Evolutionary conservation across 2,888 invertebrate genomes (phyloP).

Genomic region (Machimus atricapillus): DNA sequence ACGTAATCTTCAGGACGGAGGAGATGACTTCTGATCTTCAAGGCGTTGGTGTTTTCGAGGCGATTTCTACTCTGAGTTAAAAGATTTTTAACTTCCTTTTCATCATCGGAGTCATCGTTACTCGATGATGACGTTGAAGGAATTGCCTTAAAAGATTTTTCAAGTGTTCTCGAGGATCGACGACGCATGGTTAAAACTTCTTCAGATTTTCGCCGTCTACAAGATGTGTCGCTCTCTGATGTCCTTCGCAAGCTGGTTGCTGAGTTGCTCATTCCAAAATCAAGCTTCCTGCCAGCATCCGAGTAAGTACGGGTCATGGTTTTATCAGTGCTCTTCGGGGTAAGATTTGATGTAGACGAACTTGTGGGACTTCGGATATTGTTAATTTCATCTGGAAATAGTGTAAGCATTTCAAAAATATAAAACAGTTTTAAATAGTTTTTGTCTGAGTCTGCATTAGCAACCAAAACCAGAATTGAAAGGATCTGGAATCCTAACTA

Average conservation of each 20-base stretch:
- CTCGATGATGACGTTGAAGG: conserved; percentile 61
- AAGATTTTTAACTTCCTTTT: conserved; percentile 60
- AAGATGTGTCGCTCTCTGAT: conserved; percentile 61
- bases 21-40: conserved; percentile 61
- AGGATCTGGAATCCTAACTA: neutral
- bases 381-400: conserved; percentile 49
- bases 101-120: conserved; percentile 59
- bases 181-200: conserved; percentile 47
- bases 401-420: neutral
- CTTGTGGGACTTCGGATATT: conserved; percentile 52
- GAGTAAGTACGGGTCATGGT: conserved; percentile 43
- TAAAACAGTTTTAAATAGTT: neutral
- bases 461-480: neutral
- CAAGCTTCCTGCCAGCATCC: conserved; percentile 57
- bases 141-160: conserved; percentile 58
- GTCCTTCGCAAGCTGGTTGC: conserved; percentile 60
- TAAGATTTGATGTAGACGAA: conserved; percentile 57
- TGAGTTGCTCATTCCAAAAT: conserved; percentile 60
- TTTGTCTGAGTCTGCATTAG: neutral
- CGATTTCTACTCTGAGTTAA: conserved; percentile 59
- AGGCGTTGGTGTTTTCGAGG: conserved; percentile 60
- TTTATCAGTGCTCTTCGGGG: conserved; percentile 55
- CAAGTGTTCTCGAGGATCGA: conserved; percentile 60
- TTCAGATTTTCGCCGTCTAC: conserved; percentile 56
- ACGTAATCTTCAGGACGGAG: conserved; percentile 63